Evolutionary conservation across 2,113 vertebrate species (phyloP), one percentile per base, ranked within the genome.

Genomic region (Spermophilus dauricus): DNA sequence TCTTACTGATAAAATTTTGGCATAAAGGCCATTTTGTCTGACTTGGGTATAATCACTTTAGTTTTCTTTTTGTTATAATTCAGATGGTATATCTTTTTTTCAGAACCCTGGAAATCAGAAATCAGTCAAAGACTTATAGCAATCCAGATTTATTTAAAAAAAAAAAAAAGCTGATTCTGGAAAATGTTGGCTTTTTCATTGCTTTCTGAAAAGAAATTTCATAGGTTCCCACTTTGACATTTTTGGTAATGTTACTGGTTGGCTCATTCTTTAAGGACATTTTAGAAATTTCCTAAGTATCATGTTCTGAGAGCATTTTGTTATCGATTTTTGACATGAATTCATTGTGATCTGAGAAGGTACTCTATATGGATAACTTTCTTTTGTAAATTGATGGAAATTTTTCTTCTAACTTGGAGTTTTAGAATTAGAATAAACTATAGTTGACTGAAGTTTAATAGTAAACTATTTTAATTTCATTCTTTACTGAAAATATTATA

Each of bases 401-500:
- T 34, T 86, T 94, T 95, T 83, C 22, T 91, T 89, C 94, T 63
- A 92, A 80, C 24, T 78, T 93, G 37, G 32, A 78, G 42, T 96
- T 96, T 94, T 94, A 76, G 34, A 73, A 92, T 80, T 84, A 92
- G 39, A 94, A 95, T 32, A 89, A 95, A 76, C 0, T 61, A 84
- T 51, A 86, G 22, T 86, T 92, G 77, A 86, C 14, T 90, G 32
- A 48, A 92, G 24, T 78, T 92, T 93, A 96, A 26, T 86, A 32
- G 45, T 95, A 81, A 32, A 10, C 9, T 4, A 3, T 39, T 95
- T 94, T 24, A 67, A 83, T 78, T 91, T 83, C 9, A 83, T 73
- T 81, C 48, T 28, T 96, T 83, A 48, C 17, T 73, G 53, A 61
- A 94, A 61, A 42, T 65, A n/a, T 84, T 32, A 42, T 48, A 73